A percentile compares a stretch with the other conserved stretches of the same genome.
Conservation (phyloP, 2,113 vertebrate species). For the Glaucomys volans region DNA sequence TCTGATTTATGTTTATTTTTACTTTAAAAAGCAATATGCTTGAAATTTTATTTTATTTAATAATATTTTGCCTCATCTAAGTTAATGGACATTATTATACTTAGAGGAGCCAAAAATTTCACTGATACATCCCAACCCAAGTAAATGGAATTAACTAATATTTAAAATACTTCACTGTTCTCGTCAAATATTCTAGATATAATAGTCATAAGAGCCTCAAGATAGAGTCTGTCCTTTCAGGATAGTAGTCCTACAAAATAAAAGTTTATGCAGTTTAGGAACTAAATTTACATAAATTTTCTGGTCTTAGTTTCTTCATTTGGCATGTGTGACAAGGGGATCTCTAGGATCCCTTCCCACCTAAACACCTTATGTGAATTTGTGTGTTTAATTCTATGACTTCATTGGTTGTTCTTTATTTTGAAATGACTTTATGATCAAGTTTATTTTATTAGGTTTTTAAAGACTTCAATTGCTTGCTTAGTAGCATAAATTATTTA, state of each 20-base stretch:
- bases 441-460: slow-evolving; percentile 67
- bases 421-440: neutral
- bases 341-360: neutral
- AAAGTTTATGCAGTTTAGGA: neutral
- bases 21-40: neutral
- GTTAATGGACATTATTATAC: neutral
- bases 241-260: too few relatives aligned
- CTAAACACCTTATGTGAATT: neutral
- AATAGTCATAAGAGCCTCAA: neutral
- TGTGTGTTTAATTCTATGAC: neutral
- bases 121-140: neutral
- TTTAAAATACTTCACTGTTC: neutral
- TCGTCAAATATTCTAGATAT: neutral
- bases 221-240: neutral
- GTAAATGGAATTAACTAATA: neutral
- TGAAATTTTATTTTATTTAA: neutral
- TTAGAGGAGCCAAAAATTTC: neutral
- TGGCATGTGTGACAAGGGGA: neutral
- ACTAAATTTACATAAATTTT: neutral
- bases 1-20: neutral
- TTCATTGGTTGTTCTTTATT: neutral
- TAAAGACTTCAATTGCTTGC: slow-evolving; percentile 68
- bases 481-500: slow-evolving; percentile 67
- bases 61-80: neutral
- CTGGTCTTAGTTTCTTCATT: neutral